These are phyloP conservation scores for Capitella teleta DNA, from an alignment of 1,140 invertebrate species.

Conservation along the genomic window DNA sequence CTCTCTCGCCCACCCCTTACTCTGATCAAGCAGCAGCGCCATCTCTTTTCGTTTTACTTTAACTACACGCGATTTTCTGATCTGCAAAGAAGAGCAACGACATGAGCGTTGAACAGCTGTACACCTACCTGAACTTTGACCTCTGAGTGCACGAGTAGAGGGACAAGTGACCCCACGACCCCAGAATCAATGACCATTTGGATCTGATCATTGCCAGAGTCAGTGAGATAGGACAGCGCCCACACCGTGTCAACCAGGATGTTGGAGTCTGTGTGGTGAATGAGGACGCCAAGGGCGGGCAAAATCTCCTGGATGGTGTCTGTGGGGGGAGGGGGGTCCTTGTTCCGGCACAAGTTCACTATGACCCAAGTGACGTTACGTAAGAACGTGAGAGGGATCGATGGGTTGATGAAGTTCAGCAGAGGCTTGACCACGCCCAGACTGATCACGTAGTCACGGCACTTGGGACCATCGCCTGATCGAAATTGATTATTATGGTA, in stretches of 20 bases:
- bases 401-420: constrained; percentile 37
- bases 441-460: constrained; percentile 40
- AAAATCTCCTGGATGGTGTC: constrained; percentile 81
- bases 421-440: constrained; percentile 39
- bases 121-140: constrained; percentile 62
- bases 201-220: constrained; percentile 96
- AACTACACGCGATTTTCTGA: too few species aligned
- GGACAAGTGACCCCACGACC: constrained; percentile 87
- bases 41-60: too few species aligned
- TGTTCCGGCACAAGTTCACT: constrained; percentile 43
- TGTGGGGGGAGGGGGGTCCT: constrained; percentile 38
- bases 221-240: constrained; percentile 97
- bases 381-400: constrained; percentile 36
- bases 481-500: background rate
- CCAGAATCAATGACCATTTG: constrained; percentile 96
- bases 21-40: too few species aligned
- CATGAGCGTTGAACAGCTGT: too few species aligned
- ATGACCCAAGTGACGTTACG: constrained; percentile 44
- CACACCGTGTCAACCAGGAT: constrained; percentile 98
- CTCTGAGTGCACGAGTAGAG: constrained; percentile 86
- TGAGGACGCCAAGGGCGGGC: constrained; percentile 84
- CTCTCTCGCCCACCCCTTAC: too few species aligned
- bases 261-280: constrained; percentile 90
- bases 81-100: too few species aligned
- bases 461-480: constrained; percentile 41